These are phyloP conservation scores for Parnassius orleans DNA, from an alignment of 2,888 invertebrate genomes.

Conservation along the genomic window DNA sequence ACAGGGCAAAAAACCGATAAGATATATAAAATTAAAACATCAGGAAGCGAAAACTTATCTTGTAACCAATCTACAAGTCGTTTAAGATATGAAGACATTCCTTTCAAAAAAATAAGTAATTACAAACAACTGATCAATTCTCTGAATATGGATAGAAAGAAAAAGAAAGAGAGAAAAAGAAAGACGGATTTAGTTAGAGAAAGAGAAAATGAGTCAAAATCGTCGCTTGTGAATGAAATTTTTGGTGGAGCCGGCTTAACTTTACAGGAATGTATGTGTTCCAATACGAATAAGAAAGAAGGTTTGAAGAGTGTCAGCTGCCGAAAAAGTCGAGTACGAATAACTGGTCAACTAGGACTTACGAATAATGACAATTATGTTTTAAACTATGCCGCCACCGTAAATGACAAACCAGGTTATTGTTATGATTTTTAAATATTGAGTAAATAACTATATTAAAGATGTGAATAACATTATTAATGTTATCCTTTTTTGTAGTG, in stretches of 20 bases:
- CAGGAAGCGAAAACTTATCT: constrained; percentile 49
- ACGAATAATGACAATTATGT: constrained; percentile 57
- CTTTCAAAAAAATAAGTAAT: constrained; percentile 38
- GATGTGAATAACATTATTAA: not conserved
- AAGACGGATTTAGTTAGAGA: constrained; percentile 15
- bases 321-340: constrained; percentile 48
- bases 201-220: constrained; percentile 15
- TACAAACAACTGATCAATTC: constrained; percentile 46
- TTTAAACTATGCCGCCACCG: constrained; percentile 58
- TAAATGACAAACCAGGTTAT: constrained; percentile 57
- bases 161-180: constrained; percentile 40
- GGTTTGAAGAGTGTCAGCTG: constrained; percentile 20
- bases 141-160: constrained; percentile 56
- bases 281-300: constrained; percentile 20
- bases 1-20: constrained; percentile 48
- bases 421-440: not conserved
- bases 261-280: constrained; percentile 32
- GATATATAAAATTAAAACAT: constrained; percentile 53
- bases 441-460: not conserved
- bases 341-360: constrained; percentile 59
- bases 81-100: constrained; percentile 43
- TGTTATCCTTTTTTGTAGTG: constrained; percentile 8
- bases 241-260: constrained; percentile 21
- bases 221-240: constrained; percentile 22
- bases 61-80: constrained; percentile 31